Evolutionary conservation across 2,113 vertebrate genomes (phyloP).

Genomic region (Pelecanus crispus): DNA sequence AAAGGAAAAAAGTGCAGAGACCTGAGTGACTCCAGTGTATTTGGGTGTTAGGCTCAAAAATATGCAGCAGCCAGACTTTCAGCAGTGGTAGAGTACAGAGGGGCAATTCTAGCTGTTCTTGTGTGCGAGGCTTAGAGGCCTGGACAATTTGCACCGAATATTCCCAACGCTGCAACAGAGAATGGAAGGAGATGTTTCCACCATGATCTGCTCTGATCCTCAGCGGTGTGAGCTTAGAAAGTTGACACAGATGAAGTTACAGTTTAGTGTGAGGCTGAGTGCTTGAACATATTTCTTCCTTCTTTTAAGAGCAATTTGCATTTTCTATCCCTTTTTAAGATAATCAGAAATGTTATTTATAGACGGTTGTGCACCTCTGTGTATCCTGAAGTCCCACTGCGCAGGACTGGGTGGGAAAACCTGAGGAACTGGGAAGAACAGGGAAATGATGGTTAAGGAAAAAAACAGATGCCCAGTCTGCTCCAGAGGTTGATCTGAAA

Average conservation of each 20-base stretch:
- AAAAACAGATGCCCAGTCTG: neutral
- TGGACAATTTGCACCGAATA: neutral
- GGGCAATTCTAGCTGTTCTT: neutral
- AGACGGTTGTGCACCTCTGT: slow-evolving; percentile 47
- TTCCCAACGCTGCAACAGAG: neutral
- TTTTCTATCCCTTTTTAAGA: slow-evolving; percentile 44
- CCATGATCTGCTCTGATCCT: slow-evolving; percentile 14
- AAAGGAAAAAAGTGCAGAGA: neutral
- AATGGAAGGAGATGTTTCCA: slow-evolving; percentile 15
- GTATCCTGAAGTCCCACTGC: slow-evolving; percentile 42
- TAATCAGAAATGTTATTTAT: slow-evolving; percentile 42
- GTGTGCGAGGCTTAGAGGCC: neutral
- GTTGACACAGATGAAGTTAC: slow-evolving; percentile 33
- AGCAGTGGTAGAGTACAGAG: neutral
- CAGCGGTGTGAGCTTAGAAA: neutral
- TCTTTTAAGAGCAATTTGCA: slow-evolving; percentile 22
- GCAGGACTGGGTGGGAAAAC: slow-evolving; percentile 15
- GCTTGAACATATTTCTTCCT: slow-evolving; percentile 39
- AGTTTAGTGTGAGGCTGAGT: slow-evolving; percentile 47
- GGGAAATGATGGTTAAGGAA: neutral
- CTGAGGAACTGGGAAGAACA: slow-evolving; percentile 15
- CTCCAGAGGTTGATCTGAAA: neutral
- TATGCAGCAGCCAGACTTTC: neutral
- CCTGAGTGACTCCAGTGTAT: neutral
- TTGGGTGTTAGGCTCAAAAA: neutral